Conservation (phyloP, 2,888 invertebrate genomes). For the Mythimna lalbum region DNA sequence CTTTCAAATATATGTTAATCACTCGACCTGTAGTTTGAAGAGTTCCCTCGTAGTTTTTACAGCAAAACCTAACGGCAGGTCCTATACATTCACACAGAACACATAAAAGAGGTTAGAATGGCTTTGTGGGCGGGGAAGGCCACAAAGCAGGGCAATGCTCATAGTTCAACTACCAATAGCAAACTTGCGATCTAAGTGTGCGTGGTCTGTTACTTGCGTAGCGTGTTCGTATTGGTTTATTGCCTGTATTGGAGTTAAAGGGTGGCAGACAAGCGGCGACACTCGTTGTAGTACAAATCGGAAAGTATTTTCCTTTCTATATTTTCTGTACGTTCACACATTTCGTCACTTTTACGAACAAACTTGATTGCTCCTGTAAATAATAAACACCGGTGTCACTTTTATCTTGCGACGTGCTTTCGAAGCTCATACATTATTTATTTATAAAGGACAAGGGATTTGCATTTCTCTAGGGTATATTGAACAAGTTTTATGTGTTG, state of each 20-base stretch:
- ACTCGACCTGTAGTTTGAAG: slow-evolving; percentile 6
- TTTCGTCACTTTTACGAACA: slow-evolving; percentile 46
- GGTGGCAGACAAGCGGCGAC: no score
- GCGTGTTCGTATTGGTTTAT: no score
- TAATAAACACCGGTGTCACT: slow-evolving; percentile 64
- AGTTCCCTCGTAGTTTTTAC: slow-evolving; percentile 17
- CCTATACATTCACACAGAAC: slow-evolving; percentile 6
- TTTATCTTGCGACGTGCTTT: slow-evolving; percentile 54
- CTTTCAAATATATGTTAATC: slow-evolving; percentile 24
- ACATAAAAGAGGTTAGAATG: no score
- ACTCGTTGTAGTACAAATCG: no score
- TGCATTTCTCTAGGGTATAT: slow-evolving; percentile 82
- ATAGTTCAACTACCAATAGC: no score
- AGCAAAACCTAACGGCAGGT: slow-evolving; percentile 11
- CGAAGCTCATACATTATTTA: slow-evolving; percentile 81
- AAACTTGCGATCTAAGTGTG: no score
- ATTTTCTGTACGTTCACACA: slow-evolving; percentile 9
- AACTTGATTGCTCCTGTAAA: slow-evolving; percentile 58
- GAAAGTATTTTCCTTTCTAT: no score
- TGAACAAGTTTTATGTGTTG: slow-evolving; percentile 85
- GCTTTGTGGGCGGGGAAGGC: no score
- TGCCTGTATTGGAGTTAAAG: no score
- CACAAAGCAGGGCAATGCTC: no score
- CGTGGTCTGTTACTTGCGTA: no score
- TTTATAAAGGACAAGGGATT: slow-evolving; percentile 78